These are phyloP conservation scores for Melopsittacus undulatus DNA, from an alignment of 2,797 vertebrate genomes.

Conservation along the genomic window DNA sequence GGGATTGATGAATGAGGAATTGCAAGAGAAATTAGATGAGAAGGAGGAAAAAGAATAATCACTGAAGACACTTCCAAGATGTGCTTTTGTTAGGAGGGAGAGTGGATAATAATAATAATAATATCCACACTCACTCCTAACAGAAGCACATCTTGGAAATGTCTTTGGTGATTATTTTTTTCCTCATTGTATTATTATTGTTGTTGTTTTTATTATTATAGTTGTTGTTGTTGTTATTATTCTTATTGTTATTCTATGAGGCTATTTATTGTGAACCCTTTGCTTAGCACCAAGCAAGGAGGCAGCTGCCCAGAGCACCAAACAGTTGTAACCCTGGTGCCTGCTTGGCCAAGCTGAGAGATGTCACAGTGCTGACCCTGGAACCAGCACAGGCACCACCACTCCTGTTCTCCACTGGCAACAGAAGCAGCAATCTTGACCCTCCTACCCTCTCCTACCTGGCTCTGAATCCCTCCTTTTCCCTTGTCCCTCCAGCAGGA, in stretches of 20 bases:
- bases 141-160: not conserved
- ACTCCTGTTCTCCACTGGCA: not conserved
- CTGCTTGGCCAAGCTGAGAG: not conserved
- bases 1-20: not conserved
- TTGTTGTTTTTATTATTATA: not conserved
- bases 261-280: not conserved
- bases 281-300: not conserved
- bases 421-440: rapidly evolving
- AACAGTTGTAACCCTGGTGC: not conserved
- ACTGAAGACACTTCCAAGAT: not conserved
- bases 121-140: not conserved
- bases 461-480: not conserved
- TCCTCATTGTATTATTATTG: not conserved
- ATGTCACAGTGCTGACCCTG: not conserved
- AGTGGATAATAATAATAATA: not conserved
- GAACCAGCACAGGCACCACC: not conserved
- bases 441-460: not conserved
- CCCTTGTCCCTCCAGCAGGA: not conserved
- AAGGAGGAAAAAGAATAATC: not conserved
- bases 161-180: not conserved
- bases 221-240: not conserved
- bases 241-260: not conserved
- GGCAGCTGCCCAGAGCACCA: not conserved
- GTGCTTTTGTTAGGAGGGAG: not conserved
- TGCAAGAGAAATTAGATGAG: not conserved